Base-by-base conservation (phyloP, 2,113 vertebrate species). In the Odocoileus hemionus region DNA sequence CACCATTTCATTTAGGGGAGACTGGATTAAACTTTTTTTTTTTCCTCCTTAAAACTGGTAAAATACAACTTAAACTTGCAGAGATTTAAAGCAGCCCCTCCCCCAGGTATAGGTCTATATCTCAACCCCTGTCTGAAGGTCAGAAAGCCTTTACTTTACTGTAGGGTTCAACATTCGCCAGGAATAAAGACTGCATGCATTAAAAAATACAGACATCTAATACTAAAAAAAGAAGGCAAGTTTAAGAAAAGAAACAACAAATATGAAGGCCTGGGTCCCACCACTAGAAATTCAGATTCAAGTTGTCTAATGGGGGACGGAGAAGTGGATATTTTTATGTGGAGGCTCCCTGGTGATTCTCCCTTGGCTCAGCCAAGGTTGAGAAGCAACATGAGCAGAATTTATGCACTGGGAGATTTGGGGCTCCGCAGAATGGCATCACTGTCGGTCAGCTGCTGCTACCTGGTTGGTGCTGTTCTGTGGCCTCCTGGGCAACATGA, bases 201-300 rank as follows among this genome's bases (percentile, higher is more conserved):
- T 93, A 23, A n/a, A 80, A 88, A 88, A 79, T 85, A 84, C 14
- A 89, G 23, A 76, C 45, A 47, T 1, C 14, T 64, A 86, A 21
- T 70, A 50, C n/a, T 26, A 52, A 94, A 47, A 83, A 45, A 83
- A 55, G 17, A 28, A 95, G 58, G 83, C 11, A 84, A 86, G 52
- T 52, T 43, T 67, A 80, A 91, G 86, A 95, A 97, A 64, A 50
- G 4, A 86, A 89, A 60, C 19, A 16, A 84, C 82, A 36, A 39
- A 61, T 11, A 45, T 14, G 57, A 50, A 86, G 86, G 16, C 17
- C 30, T 7, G 6, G 47, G 28, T 23, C 28, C 14, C 70, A 84
- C 28, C 67, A 82, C 96, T 95, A 88, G 83, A 61, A 70, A 96
- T 94, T 94, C 74, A 80, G 25, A 80, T 50, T 80, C 14, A 64